Base-by-base conservation (phyloP, 2,113 vertebrate genomes). In the Gallinago paraguaiae region DNA sequence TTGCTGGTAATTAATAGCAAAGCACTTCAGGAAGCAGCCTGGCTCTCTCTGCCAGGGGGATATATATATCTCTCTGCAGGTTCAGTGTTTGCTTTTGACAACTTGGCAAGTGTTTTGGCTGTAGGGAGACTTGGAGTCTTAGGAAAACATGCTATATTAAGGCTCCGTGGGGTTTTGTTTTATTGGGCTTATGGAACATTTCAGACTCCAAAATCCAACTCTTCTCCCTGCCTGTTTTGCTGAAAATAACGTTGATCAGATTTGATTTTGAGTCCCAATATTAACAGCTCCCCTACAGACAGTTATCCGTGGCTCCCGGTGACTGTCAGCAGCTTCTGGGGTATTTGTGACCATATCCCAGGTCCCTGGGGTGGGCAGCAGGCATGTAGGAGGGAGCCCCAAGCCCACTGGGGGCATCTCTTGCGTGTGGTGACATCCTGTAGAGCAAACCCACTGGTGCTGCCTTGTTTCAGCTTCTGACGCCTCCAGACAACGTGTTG, bases 401-500 rank as follows among this genome's bases (percentile, higher is more conserved):
- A 76, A 59, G 54, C 22, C 46, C 23, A 9, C 17, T 37, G 46
- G 1, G 1, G 11, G n/a, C 6, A 1, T 56, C 9, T 61, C 23
- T 39, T 64, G 35, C 2, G 1, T 45, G 56, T 3, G 5, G 10
- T 3, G 8, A 17, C 14, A 50, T 46, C 17, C 60, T 51, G 13
- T 53, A 15, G 28, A 41, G 10, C 33, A 35, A 74, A 80, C 39
- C 25, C n/a, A 24, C 35, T 7, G 5, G 14, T 61, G 33, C 59
- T 88, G n/a, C 37, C 51, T 75, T 86, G 28, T 24, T 70, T 86
- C 80, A 81, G 19, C 41, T 80, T 63, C 57, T 72, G 39, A n/a
- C 3, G 7, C 16, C 10, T 0, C 6, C 33, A 48, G n/a, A 39
- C 6, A 63, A 18, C 9, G 1, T 0, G 0, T 46, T 77, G 39